Conservation (phyloP, 1,140 invertebrate genomes). For the Metaphire vulgaris region DNA sequence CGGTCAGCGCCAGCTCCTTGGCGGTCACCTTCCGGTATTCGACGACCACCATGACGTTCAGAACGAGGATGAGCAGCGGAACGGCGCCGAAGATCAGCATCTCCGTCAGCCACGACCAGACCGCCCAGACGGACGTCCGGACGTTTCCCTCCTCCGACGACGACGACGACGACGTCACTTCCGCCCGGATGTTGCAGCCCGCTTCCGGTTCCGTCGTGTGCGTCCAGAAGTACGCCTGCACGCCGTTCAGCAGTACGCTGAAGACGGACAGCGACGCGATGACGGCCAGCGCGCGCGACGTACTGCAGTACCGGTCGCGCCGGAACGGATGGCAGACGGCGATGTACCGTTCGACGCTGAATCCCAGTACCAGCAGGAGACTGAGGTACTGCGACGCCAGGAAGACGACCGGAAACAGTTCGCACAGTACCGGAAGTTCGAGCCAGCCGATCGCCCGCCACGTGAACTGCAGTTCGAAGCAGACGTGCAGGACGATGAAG, state of each 20-base stretch:
- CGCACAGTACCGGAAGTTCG: slow-evolving; percentile 33
- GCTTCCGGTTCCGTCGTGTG: background rate
- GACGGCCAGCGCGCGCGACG: slow-evolving; percentile 25
- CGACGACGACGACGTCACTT: background rate
- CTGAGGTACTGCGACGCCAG: slow-evolving; percentile 39
- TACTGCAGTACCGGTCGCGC: slow-evolving; percentile 27
- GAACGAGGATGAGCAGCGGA: slow-evolving; percentile 32
- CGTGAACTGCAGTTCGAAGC: slow-evolving; percentile 21
- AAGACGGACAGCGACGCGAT: slow-evolving; percentile 8
- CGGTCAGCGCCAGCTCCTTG: background rate
- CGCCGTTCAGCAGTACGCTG: slow-evolving; percentile 23
- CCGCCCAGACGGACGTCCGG: background rate
- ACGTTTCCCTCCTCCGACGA: too few relatives aligned
- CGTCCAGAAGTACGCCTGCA: slow-evolving; percentile 37
- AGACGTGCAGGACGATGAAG: slow-evolving; percentile 26
- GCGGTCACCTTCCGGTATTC: background rate
- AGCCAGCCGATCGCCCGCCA: slow-evolving; percentile 31
- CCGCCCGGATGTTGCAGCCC: background rate
- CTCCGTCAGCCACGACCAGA: slow-evolving; percentile 35
- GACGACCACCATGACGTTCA: slow-evolving; percentile 17
- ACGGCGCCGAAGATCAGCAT: slow-evolving; percentile 41
- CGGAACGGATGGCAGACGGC: slow-evolving; percentile 26
- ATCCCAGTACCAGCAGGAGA: slow-evolving; percentile 33
- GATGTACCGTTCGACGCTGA: slow-evolving; percentile 33
- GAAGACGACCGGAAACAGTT: slow-evolving; percentile 37